Base-by-base conservation (phyloP, 30 jellyfish, hydroid and myxozoan genomes). In the Turritopsis rubra region DNA sequence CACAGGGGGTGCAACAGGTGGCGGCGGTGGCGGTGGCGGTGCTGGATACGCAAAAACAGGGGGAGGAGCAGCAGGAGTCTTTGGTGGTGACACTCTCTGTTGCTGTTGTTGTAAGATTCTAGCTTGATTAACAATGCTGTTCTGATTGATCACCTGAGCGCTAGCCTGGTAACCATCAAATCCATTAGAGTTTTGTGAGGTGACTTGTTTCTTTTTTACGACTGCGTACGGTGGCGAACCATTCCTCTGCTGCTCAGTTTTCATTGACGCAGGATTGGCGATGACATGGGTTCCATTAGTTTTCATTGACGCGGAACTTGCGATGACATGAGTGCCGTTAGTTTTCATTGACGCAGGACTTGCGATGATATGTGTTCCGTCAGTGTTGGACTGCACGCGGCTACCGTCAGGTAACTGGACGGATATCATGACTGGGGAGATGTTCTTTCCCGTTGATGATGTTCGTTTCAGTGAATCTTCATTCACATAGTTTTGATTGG, bases 21-120 rank as follows among this genome's bases (percentile, higher is more conserved):
- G 65, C 7, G 89, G 89, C 23, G 89, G 84, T 16, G 92, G 90
- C 16, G 92, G 93, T 13, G 93, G 89, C 3, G 85, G 85, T 29
- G 89, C 72, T 18, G 86, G 23, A 8, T 87, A n/a, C 0, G 89
- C 87, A 24, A 85, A 72, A 18, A 89, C 85, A 23, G 92, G 93
- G 13, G 93, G 89, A 30, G 93, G 93, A 28, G 89, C 86, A 24
- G 91, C 78, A 8, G 90, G 21, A 52, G 18, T 74, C 53, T 24
- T 83, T 28, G 77, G 77, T 68, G 77, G 77, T 19, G 77, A 68
- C 21, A 68, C 30, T 27, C 77, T 68, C 31, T 1, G 28, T 22
- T 68, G 77, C 77, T 68, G 77, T 23, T 21, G 19, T 23, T 60
- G 73, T 0, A 23, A 18, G 13, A 41, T 41, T 41, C 60, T 41